These are phyloP conservation scores for Echinometra lucunter DNA, from an alignment of 53 echinoderm and acorn worm genomes.

Conservation along the genomic window DNA sequence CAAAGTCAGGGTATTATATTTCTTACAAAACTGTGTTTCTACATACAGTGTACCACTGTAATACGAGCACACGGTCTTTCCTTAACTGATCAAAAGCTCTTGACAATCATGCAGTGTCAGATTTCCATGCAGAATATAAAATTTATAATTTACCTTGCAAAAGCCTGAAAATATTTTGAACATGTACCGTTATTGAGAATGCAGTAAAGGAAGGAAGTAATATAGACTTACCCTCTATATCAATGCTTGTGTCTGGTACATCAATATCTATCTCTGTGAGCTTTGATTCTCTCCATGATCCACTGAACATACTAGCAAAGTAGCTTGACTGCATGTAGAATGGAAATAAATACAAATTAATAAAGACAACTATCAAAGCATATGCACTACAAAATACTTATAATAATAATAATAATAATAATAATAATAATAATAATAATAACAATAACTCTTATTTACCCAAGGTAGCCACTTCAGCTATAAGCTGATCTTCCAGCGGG, in stretches of 20 bases:
- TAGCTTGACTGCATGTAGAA: conserved; percentile 81
- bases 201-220: background rate
- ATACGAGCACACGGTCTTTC: too few relatives aligned
- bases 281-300: conserved; percentile 97
- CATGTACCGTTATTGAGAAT: background rate
- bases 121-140: background rate
- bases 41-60: too few relatives aligned
- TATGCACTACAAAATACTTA: background rate
- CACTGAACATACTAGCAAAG: conserved; percentile 99
- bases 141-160: too few relatives aligned
- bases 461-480: too few relatives aligned
- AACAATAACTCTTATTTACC: too few relatives aligned
- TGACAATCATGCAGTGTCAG: too few relatives aligned
- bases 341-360: background rate
- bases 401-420: too few relatives aligned
- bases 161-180: background rate
- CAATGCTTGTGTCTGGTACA: conserved; percentile 90
- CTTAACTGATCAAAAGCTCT: too few relatives aligned
- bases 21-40: too few relatives aligned
- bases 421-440: too few relatives aligned
- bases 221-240: conserved; percentile 82
- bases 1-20: too few relatives aligned
- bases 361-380: background rate
- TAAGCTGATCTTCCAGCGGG: too few relatives aligned
- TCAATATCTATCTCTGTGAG: conserved; percentile 86